A percentile compares a stretch with the other conserved stretches of the same genome.
Conservation (phyloP, 2,113 vertebrate genomes). For the Rostratula benghalensis region DNA sequence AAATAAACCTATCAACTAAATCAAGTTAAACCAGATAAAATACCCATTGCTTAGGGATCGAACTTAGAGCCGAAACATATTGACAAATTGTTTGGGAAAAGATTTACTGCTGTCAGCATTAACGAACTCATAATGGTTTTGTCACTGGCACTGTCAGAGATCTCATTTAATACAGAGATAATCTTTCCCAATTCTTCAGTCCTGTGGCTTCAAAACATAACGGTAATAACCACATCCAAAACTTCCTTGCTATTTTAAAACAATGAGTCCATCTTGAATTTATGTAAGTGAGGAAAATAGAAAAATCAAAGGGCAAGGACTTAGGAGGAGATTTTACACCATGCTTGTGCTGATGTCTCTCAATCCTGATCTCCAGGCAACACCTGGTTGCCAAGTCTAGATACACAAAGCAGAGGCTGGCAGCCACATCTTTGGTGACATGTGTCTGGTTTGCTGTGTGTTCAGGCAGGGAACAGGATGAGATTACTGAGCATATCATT, state of each 20-base stretch:
- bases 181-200: background rate
- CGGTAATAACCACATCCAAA: background rate
- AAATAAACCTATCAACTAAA: background rate
- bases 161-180: background rate
- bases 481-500: background rate
- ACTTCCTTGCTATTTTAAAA: background rate
- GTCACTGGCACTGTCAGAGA: background rate
- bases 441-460: background rate
- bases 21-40: background rate
- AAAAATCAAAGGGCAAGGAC: rapidly evolving
- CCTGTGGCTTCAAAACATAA: background rate
- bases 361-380: background rate
- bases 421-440: background rate
- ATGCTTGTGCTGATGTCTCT: background rate
- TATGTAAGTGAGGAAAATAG: background rate
- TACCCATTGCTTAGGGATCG: background rate
- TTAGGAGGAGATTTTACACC: background rate
- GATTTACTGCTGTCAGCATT: background rate
- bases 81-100: background rate
- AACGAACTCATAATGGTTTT: background rate
- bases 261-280: background rate
- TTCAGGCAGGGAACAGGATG: background rate
- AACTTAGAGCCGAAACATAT: background rate
- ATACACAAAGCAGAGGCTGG: background rate
- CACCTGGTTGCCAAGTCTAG: background rate